Evolutionary conservation across 2,797 vertebrate genomes (phyloP).

Genomic region (Arnoldichthys spilopterus): DNA sequence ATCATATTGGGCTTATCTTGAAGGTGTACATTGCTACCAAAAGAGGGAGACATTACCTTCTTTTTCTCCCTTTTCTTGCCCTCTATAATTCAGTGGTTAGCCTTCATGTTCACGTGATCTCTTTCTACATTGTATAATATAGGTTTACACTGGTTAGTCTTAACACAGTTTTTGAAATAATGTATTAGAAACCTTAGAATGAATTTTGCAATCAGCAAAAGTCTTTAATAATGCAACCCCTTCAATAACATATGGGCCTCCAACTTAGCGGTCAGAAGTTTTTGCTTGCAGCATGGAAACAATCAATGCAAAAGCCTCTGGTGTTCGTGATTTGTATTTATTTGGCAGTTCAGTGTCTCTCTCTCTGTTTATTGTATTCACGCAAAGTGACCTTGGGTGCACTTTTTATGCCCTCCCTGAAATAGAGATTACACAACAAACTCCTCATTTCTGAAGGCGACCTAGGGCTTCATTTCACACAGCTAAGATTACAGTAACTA

Average conservation of each 20-base stretch:
- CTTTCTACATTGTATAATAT: not conserved
- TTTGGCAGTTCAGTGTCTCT: not conserved
- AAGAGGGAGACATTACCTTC: conserved; percentile 14
- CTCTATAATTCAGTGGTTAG: not conserved
- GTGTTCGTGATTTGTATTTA: not conserved
- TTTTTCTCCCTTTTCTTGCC: not conserved
- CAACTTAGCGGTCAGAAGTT: too few relatives aligned
- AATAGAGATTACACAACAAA: not conserved
- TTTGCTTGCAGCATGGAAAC: too few relatives aligned
- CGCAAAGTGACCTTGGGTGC: not conserved
- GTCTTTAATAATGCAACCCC: too few relatives aligned
- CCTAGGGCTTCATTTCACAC: not conserved
- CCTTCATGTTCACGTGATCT: not conserved
- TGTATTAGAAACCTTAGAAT: too few relatives aligned
- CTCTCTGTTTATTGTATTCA: not conserved
- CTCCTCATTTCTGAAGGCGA: not conserved
- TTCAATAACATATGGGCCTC: too few relatives aligned
- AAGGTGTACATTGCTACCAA: not conserved
- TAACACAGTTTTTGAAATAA: too few relatives aligned
- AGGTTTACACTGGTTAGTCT: not conserved
- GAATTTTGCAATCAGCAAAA: too few relatives aligned
- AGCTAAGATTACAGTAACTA: not conserved
- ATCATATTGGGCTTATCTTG: too few relatives aligned
- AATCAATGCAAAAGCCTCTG: not conserved
- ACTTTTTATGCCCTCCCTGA: not conserved